These are phyloP conservation scores for Drosophila planitibia DNA, from an alignment of 2,888 invertebrate species.

Conservation along the genomic window DNA sequence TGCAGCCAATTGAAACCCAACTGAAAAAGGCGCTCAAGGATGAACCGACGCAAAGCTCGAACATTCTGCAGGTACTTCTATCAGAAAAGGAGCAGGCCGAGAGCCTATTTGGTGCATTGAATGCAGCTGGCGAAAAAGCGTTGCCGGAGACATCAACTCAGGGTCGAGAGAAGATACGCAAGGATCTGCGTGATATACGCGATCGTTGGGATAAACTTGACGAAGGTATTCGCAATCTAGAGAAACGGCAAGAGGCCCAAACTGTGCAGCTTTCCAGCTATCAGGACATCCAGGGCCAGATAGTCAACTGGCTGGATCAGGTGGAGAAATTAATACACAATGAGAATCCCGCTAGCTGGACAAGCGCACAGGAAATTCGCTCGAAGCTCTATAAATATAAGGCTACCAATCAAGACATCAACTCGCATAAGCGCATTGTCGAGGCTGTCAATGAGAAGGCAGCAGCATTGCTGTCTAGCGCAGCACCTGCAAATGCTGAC, in stretches of 20 bases:
- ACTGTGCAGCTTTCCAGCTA: conserved; percentile 93
- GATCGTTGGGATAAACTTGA: conserved; percentile 95
- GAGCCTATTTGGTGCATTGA: conserved; percentile 90
- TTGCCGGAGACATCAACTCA: conserved; percentile 96
- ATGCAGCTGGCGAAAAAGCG: conserved; percentile 94
- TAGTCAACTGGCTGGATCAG: conserved; percentile 93
- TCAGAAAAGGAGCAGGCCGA: conserved; percentile 94
- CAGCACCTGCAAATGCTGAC: conserved; percentile 82
- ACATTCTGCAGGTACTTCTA: conserved; percentile 90
- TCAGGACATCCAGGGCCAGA: conserved; percentile 93
- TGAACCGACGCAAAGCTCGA: conserved; percentile 89
- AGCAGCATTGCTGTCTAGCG: conserved; percentile 88
- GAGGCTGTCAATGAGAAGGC: conserved; percentile 96
- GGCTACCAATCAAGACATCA: conserved; percentile 94
- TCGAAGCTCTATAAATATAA: conserved; percentile 94
- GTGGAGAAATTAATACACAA: conserved; percentile 92
- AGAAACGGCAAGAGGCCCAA: conserved; percentile 93
- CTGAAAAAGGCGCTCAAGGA: conserved; percentile 88
- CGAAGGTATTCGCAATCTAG: conserved; percentile 93
- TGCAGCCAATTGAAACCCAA: conserved; percentile 91
- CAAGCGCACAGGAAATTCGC: conserved; percentile 93
- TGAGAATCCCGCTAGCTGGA: conserved; percentile 90
- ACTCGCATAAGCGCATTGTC: conserved; percentile 95
- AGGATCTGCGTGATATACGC: conserved; percentile 91
- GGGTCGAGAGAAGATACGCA: conserved; percentile 95